Evolutionary conservation across 2,113 vertebrate species (phyloP).

Genomic region (Myrmophylax atrothorax): DNA sequence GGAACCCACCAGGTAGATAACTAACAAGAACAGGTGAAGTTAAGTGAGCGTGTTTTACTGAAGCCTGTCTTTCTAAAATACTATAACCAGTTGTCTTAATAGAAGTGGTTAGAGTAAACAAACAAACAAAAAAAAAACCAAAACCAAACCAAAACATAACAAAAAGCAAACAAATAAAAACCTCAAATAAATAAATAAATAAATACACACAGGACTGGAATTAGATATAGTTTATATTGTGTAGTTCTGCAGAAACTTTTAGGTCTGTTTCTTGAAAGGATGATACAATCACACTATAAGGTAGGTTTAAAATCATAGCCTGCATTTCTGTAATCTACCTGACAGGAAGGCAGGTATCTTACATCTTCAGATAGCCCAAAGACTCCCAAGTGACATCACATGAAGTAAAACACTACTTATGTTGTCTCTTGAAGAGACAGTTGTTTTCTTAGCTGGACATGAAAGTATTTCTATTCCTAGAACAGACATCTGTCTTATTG

Average conservation of each 20-base stretch:
- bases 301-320: neutral
- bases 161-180: neutral
- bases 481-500: neutral
- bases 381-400: neutral
- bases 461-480: neutral
- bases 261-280: neutral
- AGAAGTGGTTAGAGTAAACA: neutral
- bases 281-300: neutral
- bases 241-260: neutral
- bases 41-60: neutral
- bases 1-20: neutral
- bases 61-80: neutral
- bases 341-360: neutral
- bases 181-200: neutral
- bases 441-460: neutral
- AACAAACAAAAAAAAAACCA: no score
- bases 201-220: neutral
- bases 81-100: neutral
- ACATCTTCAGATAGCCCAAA: neutral
- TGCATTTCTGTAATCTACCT: neutral
- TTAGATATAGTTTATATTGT: neutral
- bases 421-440: neutral
- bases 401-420: neutral
- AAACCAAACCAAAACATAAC: no score
- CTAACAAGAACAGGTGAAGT: neutral